Base-by-base conservation (phyloP, 2,888 invertebrate species). In the Ceraclea dissimilis region DNA sequence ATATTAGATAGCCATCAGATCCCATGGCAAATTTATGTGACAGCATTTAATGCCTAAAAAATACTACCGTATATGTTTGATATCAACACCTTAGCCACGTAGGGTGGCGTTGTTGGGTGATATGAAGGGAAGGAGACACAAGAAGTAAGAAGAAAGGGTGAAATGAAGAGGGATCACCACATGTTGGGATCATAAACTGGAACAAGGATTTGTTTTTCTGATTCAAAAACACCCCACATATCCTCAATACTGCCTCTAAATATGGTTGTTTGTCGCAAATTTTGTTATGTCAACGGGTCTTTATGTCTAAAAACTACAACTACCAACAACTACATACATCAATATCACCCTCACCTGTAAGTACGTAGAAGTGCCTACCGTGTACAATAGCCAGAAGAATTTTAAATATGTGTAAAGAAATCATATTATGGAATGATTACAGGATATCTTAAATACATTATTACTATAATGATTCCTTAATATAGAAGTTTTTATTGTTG, bases 131-230 rank as follows among this genome's bases (percentile, higher is more conserved):
- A 39, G 2, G 31, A 31, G 31, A 31, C 6, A 8, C 6, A 11
- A 31, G 6, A 31, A 6, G 31, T 31, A 8, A 13, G 39, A 16
- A 39, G 39, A 39, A 39, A 39, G 39, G 39, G 39, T 39, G 39
- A 39, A 39, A 39, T 39, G 39, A 39, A 39, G 39, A 39, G 39
- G 39, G 39, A 39, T 39, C 46, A 49, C 49, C 49, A 26, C 19
- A 13, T 49, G 49, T 21, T 26, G 13, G 22, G 49, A 17, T 49
- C 26, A 26, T 49, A 49, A 49, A 49, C 21, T 22, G 26, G 20
- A 17, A 26, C 49, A 26, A 49, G 26, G 26, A 49, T 22, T 49
- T 49, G 49, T 49, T 49, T 47, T 49, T 20, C 26, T 49, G 26
- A 49, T 26, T 22, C 49, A 17, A 21, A 49, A 22, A 49, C 49